Evolutionary conservation across 1,140 invertebrate species (phyloP).

Genomic region (Episyrphus balteatus): DNA sequence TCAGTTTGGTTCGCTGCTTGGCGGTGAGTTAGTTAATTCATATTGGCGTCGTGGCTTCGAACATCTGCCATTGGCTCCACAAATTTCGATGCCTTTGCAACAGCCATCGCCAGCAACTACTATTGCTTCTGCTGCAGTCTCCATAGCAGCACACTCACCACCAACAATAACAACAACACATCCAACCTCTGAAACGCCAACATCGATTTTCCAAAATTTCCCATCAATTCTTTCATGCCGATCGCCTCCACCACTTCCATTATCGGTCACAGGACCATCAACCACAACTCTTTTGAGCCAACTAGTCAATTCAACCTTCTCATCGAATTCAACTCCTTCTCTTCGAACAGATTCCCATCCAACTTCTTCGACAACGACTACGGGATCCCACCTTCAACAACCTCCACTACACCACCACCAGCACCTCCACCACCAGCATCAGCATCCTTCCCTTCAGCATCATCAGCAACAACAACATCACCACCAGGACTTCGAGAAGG

Average conservation of each 20-base stretch:
- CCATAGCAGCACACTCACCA: conserved; percentile 12
- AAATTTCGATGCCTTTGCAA: conserved; percentile 2
- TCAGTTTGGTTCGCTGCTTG: conserved; percentile 56
- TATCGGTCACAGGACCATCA: conserved; percentile 30
- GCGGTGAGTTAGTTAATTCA: conserved; percentile 63
- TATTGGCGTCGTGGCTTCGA: conserved; percentile 62
- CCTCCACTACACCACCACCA: conserved; percentile 3
- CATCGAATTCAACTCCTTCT: conserved; percentile 12
- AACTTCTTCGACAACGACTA: conserved; percentile 8
- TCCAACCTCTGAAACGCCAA: conserved; percentile 16
- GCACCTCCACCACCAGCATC: conserved; percentile 10
- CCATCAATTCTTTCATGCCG: conserved; percentile 34
- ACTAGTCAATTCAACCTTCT: conserved; percentile 37
- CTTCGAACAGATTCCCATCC: conserved; percentile 19
- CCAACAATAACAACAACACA: conserved; percentile 17
- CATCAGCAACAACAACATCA: conserved; percentile 12
- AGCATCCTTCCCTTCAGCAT: conserved; percentile 11
- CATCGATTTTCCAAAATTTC: conserved; percentile 24
- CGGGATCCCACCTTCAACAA: background rate
- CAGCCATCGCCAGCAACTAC: conserved; percentile 8
- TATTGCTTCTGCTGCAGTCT: conserved; percentile 22
- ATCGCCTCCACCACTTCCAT: conserved; percentile 17
- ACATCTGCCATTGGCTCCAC: conserved; percentile 41
- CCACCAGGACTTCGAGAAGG: background rate
- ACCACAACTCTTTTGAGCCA: conserved; percentile 34